A percentile compares a stretch with the other conserved stretches of the same genome.
Conservation (phyloP, 2,888 invertebrate genomes). For the Epirrita christyi region DNA sequence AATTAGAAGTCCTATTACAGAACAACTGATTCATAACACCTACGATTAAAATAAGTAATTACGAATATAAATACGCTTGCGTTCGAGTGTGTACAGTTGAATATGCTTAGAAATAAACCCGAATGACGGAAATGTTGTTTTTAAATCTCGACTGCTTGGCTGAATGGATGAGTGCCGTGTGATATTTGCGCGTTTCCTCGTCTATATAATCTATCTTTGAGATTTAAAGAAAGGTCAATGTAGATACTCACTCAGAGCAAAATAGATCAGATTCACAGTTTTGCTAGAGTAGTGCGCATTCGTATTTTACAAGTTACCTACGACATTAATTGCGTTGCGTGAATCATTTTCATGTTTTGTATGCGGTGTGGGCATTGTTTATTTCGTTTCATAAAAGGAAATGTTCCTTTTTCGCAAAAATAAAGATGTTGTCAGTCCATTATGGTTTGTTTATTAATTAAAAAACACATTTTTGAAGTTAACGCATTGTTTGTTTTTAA, state of each 20-base stretch:
- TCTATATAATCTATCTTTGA: slow-evolving; percentile 31
- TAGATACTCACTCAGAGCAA: slow-evolving; percentile 13
- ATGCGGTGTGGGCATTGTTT: slow-evolving; percentile 37
- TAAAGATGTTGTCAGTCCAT: slow-evolving; percentile 32
- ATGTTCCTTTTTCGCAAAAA: slow-evolving; percentile 33
- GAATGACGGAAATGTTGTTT: slow-evolving; percentile 37
- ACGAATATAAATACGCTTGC: slow-evolving; percentile 25
- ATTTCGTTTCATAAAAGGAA: slow-evolving; percentile 34
- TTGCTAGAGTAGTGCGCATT: slow-evolving; percentile 5
- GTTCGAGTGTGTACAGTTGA: background rate
- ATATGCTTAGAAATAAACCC: slow-evolving; percentile 37
- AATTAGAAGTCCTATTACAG: slow-evolving; percentile 33
- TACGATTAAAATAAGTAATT: slow-evolving; percentile 29
- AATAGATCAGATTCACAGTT: slow-evolving; percentile 22
- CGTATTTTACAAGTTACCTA: slow-evolving; percentile 1
- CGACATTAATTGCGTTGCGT: slow-evolving; percentile 26
- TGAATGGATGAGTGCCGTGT: slow-evolving; percentile 31
- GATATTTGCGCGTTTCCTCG: slow-evolving; percentile 36
- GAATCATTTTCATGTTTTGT: slow-evolving; percentile 33
- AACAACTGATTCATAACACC: slow-evolving; percentile 36
- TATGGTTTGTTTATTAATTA: slow-evolving; percentile 37
- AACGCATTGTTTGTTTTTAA: slow-evolving; percentile 33
- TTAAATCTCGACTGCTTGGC: slow-evolving; percentile 25
- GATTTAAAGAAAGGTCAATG: slow-evolving; percentile 40
- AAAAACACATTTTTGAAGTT: slow-evolving; percentile 30